Evolutionary conservation across 2,888 invertebrate genomes (phyloP).

Genomic region (Microctonus hyperodae): DNA sequence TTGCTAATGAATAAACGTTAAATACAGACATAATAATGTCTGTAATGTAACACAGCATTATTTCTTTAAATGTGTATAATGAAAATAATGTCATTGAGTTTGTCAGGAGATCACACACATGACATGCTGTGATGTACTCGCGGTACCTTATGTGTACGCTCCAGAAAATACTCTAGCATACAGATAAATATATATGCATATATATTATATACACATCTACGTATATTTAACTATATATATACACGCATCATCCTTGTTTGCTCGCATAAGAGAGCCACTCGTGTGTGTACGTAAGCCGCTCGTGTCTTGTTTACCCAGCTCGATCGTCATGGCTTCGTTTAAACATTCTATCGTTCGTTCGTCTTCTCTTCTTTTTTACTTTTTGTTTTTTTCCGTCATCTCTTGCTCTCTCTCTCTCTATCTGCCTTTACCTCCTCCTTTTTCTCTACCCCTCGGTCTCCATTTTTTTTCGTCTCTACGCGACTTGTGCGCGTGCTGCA

Average conservation of each 20-base stretch:
- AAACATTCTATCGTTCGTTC: slow-evolving; percentile 28
- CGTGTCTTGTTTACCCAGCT: slow-evolving; percentile 34
- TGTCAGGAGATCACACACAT: slow-evolving; percentile 11
- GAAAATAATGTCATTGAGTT: slow-evolving; percentile 24
- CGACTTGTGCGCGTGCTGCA: neutral
- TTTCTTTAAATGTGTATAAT: neutral
- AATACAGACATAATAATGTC: neutral
- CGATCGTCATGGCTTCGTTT: slow-evolving; percentile 32
- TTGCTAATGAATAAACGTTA: neutral
- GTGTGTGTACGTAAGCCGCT: slow-evolving; percentile 29
- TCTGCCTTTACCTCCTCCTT: slow-evolving; percentile 29
- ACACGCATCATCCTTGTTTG: slow-evolving; percentile 21
- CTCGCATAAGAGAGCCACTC: slow-evolving; percentile 25
- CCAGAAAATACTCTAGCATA: slow-evolving; percentile 5
- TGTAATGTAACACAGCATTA: neutral
- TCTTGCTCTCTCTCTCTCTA: slow-evolving; percentile 34
- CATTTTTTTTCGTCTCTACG: slow-evolving; percentile 22
- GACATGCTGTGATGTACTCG: slow-evolving; percentile 11
- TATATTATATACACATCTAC: neutral
- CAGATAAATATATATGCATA: neutral
- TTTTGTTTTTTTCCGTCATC: slow-evolving; percentile 34
- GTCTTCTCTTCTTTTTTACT: slow-evolving; percentile 32
- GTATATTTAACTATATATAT: neutral
- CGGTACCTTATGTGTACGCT: slow-evolving; percentile 28
- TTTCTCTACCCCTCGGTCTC: too few relatives aligned